Conservation (phyloP, 2,113 vertebrate species). For the Sturnus vulgaris region DNA sequence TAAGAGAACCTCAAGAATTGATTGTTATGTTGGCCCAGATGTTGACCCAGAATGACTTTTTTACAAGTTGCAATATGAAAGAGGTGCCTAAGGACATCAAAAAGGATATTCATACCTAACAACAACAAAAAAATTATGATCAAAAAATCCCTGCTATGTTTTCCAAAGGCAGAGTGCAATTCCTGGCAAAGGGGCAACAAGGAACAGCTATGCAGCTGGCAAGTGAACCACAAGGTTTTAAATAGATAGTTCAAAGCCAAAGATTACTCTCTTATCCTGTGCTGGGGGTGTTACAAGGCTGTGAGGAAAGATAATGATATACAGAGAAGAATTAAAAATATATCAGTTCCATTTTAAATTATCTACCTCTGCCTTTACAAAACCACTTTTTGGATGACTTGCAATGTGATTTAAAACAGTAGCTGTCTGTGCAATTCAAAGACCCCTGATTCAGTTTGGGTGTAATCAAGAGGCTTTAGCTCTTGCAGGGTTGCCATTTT, state of each 20-base stretch:
- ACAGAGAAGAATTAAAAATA: not conserved
- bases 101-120: not conserved
- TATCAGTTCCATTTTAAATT: not conserved
- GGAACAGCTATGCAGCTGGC: not conserved
- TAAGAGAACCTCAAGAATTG: not conserved
- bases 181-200: not conserved
- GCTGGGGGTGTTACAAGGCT: not conserved
- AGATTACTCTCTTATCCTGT: slow-evolving; percentile 37
- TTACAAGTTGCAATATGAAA: not conserved
- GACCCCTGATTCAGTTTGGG: not conserved
- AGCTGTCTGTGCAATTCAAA: not conserved
- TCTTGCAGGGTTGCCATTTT: not conserved
- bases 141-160: not conserved
- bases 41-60: not conserved
- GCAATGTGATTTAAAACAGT: not conserved
- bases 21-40: not conserved
- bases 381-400: not conserved
- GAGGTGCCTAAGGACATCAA: not conserved
- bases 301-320: not conserved
- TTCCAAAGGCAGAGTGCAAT: not conserved
- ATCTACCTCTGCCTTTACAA: not conserved
- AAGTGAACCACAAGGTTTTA: slow-evolving; percentile 20
- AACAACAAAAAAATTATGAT: not conserved
- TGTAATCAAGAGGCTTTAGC: not conserved
- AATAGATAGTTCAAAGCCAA: slow-evolving; percentile 38